Evolutionary conservation across 2,888 invertebrate genomes (phyloP).

Genomic region (Tillus elongatus): DNA sequence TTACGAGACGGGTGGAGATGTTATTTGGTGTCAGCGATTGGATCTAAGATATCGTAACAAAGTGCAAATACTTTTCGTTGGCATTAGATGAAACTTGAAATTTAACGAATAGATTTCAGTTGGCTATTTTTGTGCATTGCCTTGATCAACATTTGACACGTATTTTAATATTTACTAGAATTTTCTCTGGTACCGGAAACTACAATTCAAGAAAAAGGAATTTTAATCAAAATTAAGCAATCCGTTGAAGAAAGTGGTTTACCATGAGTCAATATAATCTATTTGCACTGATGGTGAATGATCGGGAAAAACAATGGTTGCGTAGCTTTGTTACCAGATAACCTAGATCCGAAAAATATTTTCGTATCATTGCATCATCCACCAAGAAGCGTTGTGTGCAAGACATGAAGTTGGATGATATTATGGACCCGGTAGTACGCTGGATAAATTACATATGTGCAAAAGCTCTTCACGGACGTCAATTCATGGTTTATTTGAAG

Average conservation of each 20-base stretch:
- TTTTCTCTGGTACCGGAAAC: too few species aligned
- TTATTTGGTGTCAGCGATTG: neutral
- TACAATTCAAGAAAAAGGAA: too few species aligned
- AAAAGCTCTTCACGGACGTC: slow-evolving; percentile 13
- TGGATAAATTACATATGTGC: slow-evolving; percentile 14
- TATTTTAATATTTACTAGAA: too few species aligned
- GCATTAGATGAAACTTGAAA: slow-evolving; percentile 15
- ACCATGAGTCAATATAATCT: too few species aligned
- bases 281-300: slow-evolving; percentile 19
- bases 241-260: too few species aligned
- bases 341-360: slow-evolving; percentile 15
- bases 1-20: slow-evolving; percentile 5
- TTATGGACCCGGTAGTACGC: slow-evolving; percentile 9
- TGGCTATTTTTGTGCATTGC: slow-evolving; percentile 17
- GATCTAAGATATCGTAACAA: too few species aligned
- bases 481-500: slow-evolving; percentile 8
- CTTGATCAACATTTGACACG: slow-evolving; percentile 17
- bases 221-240: too few species aligned
- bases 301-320: slow-evolving; percentile 15
- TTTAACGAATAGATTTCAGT: too few species aligned
- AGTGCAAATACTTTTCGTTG: slow-evolving; percentile 11
- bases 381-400: slow-evolving; percentile 13
- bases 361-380: slow-evolving; percentile 15
- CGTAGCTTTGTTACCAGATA: slow-evolving; percentile 17
- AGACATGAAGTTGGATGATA: too few species aligned